phyloP scores from a whole-genome alignment of 1,140 invertebrate species.

The Halictus rubicundus region DNA sequence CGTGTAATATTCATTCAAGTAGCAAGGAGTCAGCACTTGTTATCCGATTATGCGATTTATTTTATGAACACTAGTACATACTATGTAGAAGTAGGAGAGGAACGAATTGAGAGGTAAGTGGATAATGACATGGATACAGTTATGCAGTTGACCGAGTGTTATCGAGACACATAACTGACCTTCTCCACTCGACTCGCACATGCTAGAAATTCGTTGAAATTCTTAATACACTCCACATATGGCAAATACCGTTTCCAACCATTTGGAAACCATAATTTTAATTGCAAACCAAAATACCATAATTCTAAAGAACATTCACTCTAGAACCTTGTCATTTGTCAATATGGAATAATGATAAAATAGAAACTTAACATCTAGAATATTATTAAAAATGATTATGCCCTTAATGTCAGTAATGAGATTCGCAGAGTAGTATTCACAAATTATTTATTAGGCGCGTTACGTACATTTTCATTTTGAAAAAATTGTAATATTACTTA shows the following conservation, averaged over 20 bases:
- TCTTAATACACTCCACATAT: neutral
- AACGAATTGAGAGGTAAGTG: slow-evolving; percentile 55
- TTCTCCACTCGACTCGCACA: neutral
- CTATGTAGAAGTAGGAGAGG: slow-evolving; percentile 36
- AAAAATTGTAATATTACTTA: too few species aligned
- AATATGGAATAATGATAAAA: too few species aligned
- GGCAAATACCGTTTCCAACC: neutral
- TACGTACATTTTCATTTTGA: too few species aligned
- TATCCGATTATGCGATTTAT: slow-evolving; percentile 69
- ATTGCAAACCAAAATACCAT: too few species aligned
- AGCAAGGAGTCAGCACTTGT: slow-evolving; percentile 47
- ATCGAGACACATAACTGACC: slow-evolving; percentile 45
- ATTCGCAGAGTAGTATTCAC: too few species aligned
- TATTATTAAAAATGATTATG: too few species aligned
- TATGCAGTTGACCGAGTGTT: slow-evolving; percentile 30
- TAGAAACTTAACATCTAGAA: too few species aligned
- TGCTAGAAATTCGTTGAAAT: neutral
- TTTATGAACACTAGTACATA: slow-evolving; percentile 60
- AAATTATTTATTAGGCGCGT: too few species aligned
- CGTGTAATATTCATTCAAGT: slow-evolving; percentile 45
- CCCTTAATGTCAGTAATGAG: too few species aligned
- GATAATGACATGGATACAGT: slow-evolving; percentile 63
- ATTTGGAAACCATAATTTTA: too few species aligned
- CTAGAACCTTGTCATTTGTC: too few species aligned
- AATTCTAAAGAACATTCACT: too few species aligned